Percentiles rank a stretch among this genome's conserved stretches.
Evolutionary conservation across 2,888 invertebrate species (phyloP).

Genomic region (Drosophila peninsularis): DNA sequence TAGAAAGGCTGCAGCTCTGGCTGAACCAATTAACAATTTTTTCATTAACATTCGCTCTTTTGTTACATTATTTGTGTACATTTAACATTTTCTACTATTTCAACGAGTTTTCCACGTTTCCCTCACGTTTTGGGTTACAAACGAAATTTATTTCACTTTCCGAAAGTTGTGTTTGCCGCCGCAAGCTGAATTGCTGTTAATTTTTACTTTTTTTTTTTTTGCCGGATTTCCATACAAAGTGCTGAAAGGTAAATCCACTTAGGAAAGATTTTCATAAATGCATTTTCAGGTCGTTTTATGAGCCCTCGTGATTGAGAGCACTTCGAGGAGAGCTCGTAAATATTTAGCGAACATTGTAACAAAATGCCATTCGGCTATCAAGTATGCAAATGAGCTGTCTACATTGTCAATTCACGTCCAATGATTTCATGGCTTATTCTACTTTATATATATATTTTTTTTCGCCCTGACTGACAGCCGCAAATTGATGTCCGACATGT

Average conservation of each 20-base stretch:
- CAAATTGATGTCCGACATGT: conserved; percentile 8
- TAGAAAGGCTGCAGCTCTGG: background rate
- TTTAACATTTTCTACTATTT: background rate
- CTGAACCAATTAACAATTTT: background rate
- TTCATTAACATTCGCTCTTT: background rate
- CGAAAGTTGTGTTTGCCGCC: background rate
- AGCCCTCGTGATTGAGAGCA: background rate
- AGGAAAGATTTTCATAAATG: conserved; percentile 11
- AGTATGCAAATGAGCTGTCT: conserved; percentile 26
- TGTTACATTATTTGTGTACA: background rate
- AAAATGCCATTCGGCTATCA: conserved; percentile 14
- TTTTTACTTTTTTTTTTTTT: background rate
- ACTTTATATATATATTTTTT: background rate
- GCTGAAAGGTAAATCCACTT: conserved; percentile 31
- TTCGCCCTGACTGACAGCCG: background rate
- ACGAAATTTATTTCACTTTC: background rate
- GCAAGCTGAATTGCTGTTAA: background rate
- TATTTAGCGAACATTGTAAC: conserved; percentile 30
- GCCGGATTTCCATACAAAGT: conserved; percentile 23
- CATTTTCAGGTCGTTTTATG: conserved; percentile 31
- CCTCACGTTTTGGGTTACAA: background rate
- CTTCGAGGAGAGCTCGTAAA: conserved; percentile 16
- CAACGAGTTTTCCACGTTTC: background rate
- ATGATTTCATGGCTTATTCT: conserved; percentile 4
- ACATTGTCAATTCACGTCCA: conserved; percentile 32